phyloP scores from a whole-genome alignment of 2,113 vertebrate genomes.

The rat (Rattus norvegicus) region GRCr8 NC_086027.1:8384001-8384500 shows the following conservation, averaged over 20 bases:
- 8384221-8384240: background rate
- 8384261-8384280: background rate
- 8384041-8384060: background rate
- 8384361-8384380: background rate
- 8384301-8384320: background rate
- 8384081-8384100: background rate
- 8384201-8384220: background rate
- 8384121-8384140: background rate
- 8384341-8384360: background rate
- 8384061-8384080: background rate
- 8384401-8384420: background rate
- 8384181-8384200: background rate
- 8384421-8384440: background rate
- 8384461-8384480: background rate
- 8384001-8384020: background rate
- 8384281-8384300: background rate
- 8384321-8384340: background rate
- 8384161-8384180: background rate
- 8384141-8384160: background rate
- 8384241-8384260: background rate
- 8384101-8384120: background rate
- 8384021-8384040: background rate
- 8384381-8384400: background rate
- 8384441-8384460: background rate
- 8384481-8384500: background rate